Percentiles rank a stretch among this genome's conserved stretches.
These are phyloP conservation scores for Rhabdomys dilectus DNA, from an alignment of 2,113 vertebrate species.

Conservation along the genomic window DNA sequence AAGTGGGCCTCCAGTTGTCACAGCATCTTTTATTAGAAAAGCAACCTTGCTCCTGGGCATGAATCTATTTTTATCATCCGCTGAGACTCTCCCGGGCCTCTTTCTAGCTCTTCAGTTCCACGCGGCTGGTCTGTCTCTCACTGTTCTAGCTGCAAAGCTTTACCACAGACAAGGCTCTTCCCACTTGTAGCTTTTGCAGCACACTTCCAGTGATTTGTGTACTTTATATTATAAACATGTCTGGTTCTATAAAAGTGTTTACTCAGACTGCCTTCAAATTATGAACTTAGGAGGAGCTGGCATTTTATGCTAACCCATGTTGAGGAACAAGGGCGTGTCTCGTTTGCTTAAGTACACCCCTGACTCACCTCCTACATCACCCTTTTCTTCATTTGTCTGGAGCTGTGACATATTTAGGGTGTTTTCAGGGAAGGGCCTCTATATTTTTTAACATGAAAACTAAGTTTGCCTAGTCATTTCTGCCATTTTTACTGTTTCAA, in stretches of 20 bases:
- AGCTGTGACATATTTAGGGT: neutral
- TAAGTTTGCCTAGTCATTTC: neutral
- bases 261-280: neutral
- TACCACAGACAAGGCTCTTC: neutral
- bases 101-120: neutral
- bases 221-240: neutral
- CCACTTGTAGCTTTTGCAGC: neutral
- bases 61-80: neutral
- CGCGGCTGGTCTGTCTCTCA: neutral
- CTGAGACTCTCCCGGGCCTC: neutral
- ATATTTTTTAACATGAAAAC: neutral
- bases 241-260: neutral
- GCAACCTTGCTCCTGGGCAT: neutral
- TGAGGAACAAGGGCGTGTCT: neutral
- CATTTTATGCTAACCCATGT: neutral
- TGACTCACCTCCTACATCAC: neutral
- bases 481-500: neutral
- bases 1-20: neutral
- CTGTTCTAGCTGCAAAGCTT: neutral
- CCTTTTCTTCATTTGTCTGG: neutral
- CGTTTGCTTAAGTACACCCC: neutral
- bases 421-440: neutral
- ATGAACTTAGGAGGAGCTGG: neutral
- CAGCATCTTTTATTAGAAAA: neutral
- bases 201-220: neutral